These are phyloP conservation scores for Sapayoa aenigma DNA, from an alignment of 2,113 vertebrate genomes.

Conservation along the genomic window DNA sequence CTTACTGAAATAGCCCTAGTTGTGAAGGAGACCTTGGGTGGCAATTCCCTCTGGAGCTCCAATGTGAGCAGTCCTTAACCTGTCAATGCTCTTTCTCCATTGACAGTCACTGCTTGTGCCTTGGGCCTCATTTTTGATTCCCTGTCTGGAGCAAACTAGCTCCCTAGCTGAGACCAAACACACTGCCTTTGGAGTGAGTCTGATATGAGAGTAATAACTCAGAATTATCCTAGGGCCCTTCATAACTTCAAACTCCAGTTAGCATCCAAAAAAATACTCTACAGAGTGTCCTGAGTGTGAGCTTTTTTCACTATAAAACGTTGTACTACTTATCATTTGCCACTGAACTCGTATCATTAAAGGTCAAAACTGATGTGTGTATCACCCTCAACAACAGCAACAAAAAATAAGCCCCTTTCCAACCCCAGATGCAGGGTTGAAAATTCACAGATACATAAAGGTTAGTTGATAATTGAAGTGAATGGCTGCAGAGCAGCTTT, in stretches of 20 bases:
- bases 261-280: not conserved
- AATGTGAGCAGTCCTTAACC: not conserved
- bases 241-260: not conserved
- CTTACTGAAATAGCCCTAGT: not conserved
- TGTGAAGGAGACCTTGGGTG: not conserved
- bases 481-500: not conserved
- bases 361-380: not conserved
- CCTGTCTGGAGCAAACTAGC: not conserved
- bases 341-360: not conserved
- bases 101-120: not conserved
- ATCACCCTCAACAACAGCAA: not conserved
- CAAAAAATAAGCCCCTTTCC: not conserved
- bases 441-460: not conserved
- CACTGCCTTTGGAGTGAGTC: not conserved
- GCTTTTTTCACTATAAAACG: not conserved
- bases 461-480: not conserved
- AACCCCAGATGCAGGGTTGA: not conserved
- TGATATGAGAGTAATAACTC: not conserved
- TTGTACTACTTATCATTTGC: not conserved
- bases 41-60: not conserved
- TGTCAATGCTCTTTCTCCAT: not conserved
- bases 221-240: not conserved
- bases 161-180: not conserved
- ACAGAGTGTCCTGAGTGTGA: not conserved
- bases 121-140: not conserved